Conservation (phyloP, 2,797 vertebrate genomes). For the Staurois parvus region DNA sequence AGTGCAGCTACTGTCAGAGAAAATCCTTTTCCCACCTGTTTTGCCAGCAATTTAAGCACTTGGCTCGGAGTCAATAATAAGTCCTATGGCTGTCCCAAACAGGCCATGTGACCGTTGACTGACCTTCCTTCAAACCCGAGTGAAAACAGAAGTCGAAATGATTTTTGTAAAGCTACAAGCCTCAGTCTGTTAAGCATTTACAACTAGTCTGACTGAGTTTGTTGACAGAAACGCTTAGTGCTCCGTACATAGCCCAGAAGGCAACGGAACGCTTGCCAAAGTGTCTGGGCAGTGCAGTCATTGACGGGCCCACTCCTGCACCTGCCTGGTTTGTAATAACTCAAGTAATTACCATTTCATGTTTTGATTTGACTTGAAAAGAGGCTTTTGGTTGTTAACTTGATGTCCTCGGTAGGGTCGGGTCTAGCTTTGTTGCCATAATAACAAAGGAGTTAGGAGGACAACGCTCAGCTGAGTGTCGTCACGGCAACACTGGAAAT, state of each 20-base stretch:
- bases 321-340: no score
- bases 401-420: background rate
- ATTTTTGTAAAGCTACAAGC: background rate
- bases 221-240: background rate
- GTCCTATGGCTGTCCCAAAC: conserved; percentile 9
- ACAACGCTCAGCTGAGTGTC: conserved; percentile 42
- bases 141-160: background rate
- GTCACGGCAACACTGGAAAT: conserved; percentile 46
- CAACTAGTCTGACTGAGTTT: background rate
- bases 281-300: background rate
- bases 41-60: background rate
- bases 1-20: background rate
- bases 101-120: background rate
- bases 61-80: conserved; percentile 8
- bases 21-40: conserved; percentile 6
- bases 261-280: background rate
- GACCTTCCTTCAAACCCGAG: background rate
- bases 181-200: background rate
- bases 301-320: background rate
- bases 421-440: conserved; percentile 33
- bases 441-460: conserved; percentile 38
- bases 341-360: no score
- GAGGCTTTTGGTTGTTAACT: background rate
- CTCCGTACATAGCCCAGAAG: background rate
- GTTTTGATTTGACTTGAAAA: background rate